A percentile compares a stretch with the other conserved stretches of the same genome.
Evolutionary conservation across 2,888 invertebrate genomes (phyloP).

Genomic region (Chaetogeoica ovagalla): DNA sequence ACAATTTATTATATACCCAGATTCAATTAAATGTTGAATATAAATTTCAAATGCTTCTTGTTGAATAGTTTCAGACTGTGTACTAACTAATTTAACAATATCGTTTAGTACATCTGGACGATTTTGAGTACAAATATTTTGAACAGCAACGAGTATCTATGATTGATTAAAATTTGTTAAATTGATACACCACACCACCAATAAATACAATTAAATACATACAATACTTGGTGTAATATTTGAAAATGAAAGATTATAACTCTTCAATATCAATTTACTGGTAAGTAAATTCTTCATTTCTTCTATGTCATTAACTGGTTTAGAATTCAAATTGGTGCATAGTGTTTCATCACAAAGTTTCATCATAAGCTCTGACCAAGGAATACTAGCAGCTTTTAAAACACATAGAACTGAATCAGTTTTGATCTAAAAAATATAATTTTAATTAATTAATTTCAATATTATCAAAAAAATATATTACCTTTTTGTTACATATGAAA

Average conservation of each 20-base stretch:
- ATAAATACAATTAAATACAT: conserved; percentile 18
- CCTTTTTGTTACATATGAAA: conserved; percentile 38
- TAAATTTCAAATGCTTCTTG: conserved; percentile 54
- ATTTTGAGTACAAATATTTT: conserved; percentile 50
- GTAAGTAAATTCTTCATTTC: conserved; percentile 59
- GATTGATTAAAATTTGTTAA: not conserved
- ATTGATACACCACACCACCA: not conserved
- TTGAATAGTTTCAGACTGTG: conserved; percentile 29
- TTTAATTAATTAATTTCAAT: not conserved
- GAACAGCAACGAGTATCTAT: conserved; percentile 40
- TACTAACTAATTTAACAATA: conserved; percentile 38
- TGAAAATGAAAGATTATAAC: conserved; percentile 60
- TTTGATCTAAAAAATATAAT: conserved; percentile 57
- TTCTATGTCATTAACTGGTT: conserved; percentile 41
- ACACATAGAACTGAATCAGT: conserved; percentile 58
- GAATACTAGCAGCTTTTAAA: conserved; percentile 60
- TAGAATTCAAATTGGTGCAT: conserved; percentile 54
- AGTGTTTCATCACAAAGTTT: conserved; percentile 58
- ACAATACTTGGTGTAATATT: conserved; percentile 53
- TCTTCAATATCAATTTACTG: conserved; percentile 61
- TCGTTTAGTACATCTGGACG: conserved; percentile 29
- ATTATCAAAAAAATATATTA: not conserved
- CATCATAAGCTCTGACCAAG: conserved; percentile 60
- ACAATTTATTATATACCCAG: conserved; percentile 52
- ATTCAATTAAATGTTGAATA: conserved; percentile 55